Evolutionary conservation across 1,140 invertebrate genomes (phyloP), one percentile per base, ranked within the genome.

Genomic region (Drosophila kurseongensis): DNA sequence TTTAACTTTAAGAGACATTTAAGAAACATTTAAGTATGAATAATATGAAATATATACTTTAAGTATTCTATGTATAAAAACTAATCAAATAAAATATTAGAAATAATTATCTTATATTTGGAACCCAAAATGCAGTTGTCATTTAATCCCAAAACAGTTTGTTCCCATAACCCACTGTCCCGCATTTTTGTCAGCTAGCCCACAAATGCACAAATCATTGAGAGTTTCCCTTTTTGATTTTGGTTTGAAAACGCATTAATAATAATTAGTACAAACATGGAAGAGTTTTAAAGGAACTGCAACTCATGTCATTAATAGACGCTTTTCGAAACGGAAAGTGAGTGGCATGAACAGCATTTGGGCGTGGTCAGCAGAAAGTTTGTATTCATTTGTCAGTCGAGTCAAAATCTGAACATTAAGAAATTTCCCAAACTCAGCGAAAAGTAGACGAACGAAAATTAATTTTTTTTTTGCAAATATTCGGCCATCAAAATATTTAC

Each of bases 401-500:
- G 50, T 59, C 45, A 45, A 56, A 50, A 38, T 7, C 9, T 12
- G 13, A 52, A 57, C 48, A 59, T 52, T 52, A 59, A 58, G 55
- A 54, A 48, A 79, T 66, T 62, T 52, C 59, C 59, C 48, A 63
- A 29, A 65, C 68, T 88, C 85, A 88, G 83, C 83, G 47, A 60
- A 69, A 75, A 50, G 32, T 38, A n/a, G n/a, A 45, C 18, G 35
- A 29, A 16, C 40, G 44, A 61, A 69, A 69, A 78, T 68, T 52
- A 59, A 66, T 63, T 13, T 58, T 83, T 75, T 78, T 75, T 78
- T 57, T 52, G 82, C 78, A 60, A 54, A 40, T 55, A 40, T 48
- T 41, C 52, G 51, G 58, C 71, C 69, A 89, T 90, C 85, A 89
- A 90, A 89, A 90, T 86, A 86, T 86, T 86, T 86, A 86, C 79